Evolutionary conservation across 2,113 vertebrate species (phyloP).

Genomic region (Oncorhynchus kisutch): DNA sequence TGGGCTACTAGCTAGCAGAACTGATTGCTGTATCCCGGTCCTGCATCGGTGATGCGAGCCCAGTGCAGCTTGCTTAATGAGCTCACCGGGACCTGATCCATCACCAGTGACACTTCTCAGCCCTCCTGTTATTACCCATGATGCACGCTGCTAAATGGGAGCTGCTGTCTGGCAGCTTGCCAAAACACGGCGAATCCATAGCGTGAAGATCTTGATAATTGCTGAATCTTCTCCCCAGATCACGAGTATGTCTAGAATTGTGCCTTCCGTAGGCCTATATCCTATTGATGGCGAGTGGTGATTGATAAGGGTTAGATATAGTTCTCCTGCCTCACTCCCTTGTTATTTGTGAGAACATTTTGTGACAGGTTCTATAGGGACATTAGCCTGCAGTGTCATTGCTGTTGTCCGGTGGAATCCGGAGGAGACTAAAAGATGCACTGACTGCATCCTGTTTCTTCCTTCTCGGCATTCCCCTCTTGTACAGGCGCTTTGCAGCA

Average conservation of each 20-base stretch:
- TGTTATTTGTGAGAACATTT: neutral
- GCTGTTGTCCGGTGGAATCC: neutral
- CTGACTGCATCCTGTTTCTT: slow-evolving; percentile 35
- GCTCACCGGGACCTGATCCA: slow-evolving; percentile 91
- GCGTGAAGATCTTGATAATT: neutral
- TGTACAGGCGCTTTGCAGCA: slow-evolving; percentile 20
- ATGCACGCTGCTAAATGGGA: slow-evolving; percentile 78
- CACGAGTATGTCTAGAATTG: neutral
- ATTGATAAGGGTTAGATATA: slow-evolving; percentile 3
- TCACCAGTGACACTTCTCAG: slow-evolving; percentile 85
- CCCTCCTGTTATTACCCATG: slow-evolving; percentile 73
- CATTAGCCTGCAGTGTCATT: slow-evolving; percentile 1
- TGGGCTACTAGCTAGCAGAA: slow-evolving; percentile 76
- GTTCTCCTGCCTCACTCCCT: neutral
- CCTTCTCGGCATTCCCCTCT: slow-evolving; percentile 20
- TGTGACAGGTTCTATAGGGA: slow-evolving; percentile 9
- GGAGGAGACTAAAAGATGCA: slow-evolving; percentile 31
- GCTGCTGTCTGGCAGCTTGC: slow-evolving; percentile 18
- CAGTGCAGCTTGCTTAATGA: slow-evolving; percentile 87
- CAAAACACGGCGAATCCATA: slow-evolving; percentile 64
- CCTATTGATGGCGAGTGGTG: slow-evolving; percentile 1
- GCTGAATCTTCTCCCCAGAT: neutral
- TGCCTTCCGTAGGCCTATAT: neutral
- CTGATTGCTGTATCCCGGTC: slow-evolving; percentile 82
- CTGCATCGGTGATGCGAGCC: slow-evolving; percentile 81